phyloP scores from a whole-genome alignment of 92 coral and sea anemone genomes.

The Hydrozoanthus gracilis region DNA sequence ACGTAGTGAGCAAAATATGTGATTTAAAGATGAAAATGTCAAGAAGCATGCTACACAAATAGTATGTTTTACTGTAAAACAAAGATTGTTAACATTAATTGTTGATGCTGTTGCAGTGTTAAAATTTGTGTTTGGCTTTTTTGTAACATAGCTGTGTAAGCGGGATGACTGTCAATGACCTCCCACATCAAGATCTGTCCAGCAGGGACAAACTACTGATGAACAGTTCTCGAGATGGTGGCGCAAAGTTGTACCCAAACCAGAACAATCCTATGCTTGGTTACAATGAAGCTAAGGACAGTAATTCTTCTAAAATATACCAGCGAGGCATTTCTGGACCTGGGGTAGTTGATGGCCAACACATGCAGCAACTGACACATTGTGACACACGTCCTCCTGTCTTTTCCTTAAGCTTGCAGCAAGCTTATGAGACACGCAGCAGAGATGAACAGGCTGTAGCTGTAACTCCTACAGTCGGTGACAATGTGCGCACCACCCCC shows the following conservation, averaged over 20 bases:
- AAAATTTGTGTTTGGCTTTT: too few species aligned
- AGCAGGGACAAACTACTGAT: not conserved
- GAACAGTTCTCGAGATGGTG: not conserved
- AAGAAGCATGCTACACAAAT: too few species aligned
- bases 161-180: not conserved
- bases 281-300: not conserved
- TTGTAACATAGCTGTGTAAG: not conserved
- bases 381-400: not conserved
- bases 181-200: not conserved
- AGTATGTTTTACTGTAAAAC: too few species aligned
- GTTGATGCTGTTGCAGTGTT: too few species aligned
- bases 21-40: too few species aligned
- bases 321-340: not conserved
- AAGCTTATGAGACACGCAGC: constrained; percentile 17
- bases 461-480: not conserved
- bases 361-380: not conserved
- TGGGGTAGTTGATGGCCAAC: not conserved
- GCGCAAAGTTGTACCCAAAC: not conserved
- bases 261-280: not conserved
- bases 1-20: too few species aligned
- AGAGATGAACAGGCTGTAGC: not conserved
- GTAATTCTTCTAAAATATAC: not conserved
- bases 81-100: too few species aligned
- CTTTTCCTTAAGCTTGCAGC: constrained; percentile 27
- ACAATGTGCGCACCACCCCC: not conserved